phyloP scores from a whole-genome alignment of 2,797 vertebrate species.

The Luscinia luscinia region DNA sequence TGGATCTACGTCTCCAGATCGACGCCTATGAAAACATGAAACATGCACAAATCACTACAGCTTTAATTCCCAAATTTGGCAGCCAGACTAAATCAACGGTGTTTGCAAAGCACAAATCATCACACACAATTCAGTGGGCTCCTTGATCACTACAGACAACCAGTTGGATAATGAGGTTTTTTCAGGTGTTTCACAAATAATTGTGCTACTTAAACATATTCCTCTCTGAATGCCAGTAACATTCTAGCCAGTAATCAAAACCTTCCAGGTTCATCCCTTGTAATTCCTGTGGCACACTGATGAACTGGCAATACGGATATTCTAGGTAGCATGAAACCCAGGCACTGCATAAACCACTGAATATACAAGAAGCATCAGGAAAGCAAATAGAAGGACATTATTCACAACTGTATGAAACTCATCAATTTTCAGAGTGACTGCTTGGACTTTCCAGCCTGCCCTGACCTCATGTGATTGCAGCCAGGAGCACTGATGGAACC shows the following conservation, averaged over 20 bases:
- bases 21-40: neutral
- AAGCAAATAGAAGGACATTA: neutral
- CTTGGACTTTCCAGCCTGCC: neutral
- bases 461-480: neutral
- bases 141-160: neutral
- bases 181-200: neutral
- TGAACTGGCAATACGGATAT: neutral
- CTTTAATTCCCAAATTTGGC: neutral
- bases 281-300: rapidly evolving
- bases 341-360: neutral
- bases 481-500: neutral
- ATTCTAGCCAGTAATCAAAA: neutral
- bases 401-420: neutral
- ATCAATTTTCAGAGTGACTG: neutral
- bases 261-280: neutral
- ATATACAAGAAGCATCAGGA: neutral
- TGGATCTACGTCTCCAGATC: neutral
- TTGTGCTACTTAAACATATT: neutral
- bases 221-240: neutral
- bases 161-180: neutral
- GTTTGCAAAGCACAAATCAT: neutral
- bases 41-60: neutral
- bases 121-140: neutral
- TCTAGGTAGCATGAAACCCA: neutral
- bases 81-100: neutral